Percentiles rank a stretch among this genome's conserved stretches.
phyloP scores from a whole-genome alignment of 2,113 vertebrate species.

The Brachionichthys hirsutus region DNA sequence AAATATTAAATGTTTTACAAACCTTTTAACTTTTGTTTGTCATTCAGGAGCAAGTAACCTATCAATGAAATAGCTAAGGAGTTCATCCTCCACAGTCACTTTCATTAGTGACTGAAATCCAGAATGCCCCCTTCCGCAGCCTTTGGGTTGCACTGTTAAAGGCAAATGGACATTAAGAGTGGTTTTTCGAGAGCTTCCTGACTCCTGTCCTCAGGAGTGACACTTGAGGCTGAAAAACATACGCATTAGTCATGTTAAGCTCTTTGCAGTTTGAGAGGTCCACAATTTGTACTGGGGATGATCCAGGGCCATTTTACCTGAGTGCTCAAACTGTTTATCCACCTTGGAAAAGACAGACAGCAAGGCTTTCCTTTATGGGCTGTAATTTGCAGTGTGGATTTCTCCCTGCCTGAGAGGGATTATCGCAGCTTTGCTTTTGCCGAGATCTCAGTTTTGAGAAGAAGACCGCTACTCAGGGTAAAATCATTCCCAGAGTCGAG shows the following conservation, averaged over 20 bases:
- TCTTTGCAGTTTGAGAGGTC: slow-evolving; percentile 34
- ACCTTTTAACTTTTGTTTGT: not conserved
- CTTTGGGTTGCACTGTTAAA: slow-evolving; percentile 43
- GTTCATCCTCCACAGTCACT: slow-evolving; percentile 3
- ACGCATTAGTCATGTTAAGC: slow-evolving; percentile 49
- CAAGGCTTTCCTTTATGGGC: slow-evolving; percentile 2
- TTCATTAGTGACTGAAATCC: slow-evolving; percentile 51
- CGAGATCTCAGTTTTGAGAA: slow-evolving; percentile 46
- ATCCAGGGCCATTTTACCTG: slow-evolving; percentile 51
- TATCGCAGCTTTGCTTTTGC: slow-evolving; percentile 45
- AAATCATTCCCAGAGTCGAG: slow-evolving; percentile 39
- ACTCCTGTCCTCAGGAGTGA: slow-evolving; percentile 26
- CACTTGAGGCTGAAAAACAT: slow-evolving; percentile 39
- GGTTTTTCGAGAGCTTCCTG: slow-evolving; percentile 41
- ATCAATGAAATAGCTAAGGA: too few relatives aligned
- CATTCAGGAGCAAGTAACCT: not conserved
- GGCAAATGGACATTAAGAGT: slow-evolving; percentile 52
- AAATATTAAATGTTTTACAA: too few relatives aligned
- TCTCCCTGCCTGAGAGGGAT: slow-evolving; percentile 49
- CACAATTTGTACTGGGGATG: slow-evolving; percentile 31
- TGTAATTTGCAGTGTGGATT: slow-evolving; percentile 60
- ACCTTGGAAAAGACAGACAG: slow-evolving; percentile 43
- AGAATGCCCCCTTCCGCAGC: slow-evolving; percentile 31
- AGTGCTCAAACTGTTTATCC: slow-evolving; percentile 52
- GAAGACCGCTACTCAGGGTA: slow-evolving; percentile 29